Evolutionary conservation across 2,797 vertebrate genomes (phyloP).

Genomic region (Enoplosus armatus): DNA sequence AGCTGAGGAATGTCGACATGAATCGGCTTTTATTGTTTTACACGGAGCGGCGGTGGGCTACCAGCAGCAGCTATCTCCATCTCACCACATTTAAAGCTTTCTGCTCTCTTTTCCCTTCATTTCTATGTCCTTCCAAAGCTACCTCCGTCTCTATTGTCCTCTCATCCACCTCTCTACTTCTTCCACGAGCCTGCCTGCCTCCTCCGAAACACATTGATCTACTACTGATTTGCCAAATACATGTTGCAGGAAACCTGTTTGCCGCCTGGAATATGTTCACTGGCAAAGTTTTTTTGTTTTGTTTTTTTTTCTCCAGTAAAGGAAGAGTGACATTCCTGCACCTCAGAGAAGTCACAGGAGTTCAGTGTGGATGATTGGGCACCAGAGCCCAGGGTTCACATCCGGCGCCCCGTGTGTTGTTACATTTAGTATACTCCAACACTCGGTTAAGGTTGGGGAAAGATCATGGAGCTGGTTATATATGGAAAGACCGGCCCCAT

Average conservation of each 20-base stretch:
- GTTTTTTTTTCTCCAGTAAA: conserved; percentile 11
- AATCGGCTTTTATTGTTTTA: conserved; percentile 77
- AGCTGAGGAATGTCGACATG: conserved; percentile 75
- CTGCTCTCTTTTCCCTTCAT: conserved; percentile 11
- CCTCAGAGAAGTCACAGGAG: background rate
- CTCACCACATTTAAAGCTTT: conserved; percentile 33
- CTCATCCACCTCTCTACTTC: conserved; percentile 1
- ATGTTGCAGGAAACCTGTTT: background rate
- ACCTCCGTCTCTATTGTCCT: background rate
- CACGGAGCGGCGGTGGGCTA: conserved; percentile 55
- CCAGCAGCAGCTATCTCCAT: conserved; percentile 49
- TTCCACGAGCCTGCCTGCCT: background rate
- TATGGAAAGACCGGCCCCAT: background rate
- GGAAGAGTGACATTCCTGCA: conserved; percentile 2
- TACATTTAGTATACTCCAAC: background rate
- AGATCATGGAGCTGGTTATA: background rate
- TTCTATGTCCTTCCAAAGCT: background rate
- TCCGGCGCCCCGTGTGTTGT: background rate
- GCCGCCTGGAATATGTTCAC: background rate
- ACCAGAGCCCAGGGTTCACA: background rate
- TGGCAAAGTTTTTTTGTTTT: no score
- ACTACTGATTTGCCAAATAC: background rate
- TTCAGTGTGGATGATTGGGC: background rate
- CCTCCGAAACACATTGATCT: background rate
- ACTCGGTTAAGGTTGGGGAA: background rate